Base-by-base conservation (phyloP, 92 coral and sea anemone genomes). In the Heliopora coerulea region DNA sequence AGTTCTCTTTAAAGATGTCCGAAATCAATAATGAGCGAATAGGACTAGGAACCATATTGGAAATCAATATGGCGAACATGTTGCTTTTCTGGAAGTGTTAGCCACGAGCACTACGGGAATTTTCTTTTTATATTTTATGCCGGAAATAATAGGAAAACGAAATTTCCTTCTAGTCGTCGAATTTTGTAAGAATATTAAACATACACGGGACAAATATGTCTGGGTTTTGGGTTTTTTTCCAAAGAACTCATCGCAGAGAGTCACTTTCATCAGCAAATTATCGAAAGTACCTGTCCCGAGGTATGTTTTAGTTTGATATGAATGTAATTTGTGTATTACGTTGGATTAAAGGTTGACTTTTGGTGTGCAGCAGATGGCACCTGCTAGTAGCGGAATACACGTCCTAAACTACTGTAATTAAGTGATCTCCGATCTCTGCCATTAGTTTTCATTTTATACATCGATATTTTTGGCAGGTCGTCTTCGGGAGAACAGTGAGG, bases 21-120 rank as follows among this genome's bases (percentile, higher is more conserved):
- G 42, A 37, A 37, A 4, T 5, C 42, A 37, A 4, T 37, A 1
- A 13, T 0, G 15, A 64, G 29, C 13, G 20, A 27, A 37, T 50
- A 23, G 23, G 50, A 50, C 13, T 49, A 17, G 11, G 50, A 2
- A 33, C 23, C 12, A 30, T 17, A 10, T 24, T 26, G 1, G n/a
- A 41, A 66, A 23, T 66, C 73, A 66, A 66, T 27, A 66, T 66
- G 73, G 73, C 73, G 52, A 46, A 7, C 15, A n/a, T n/a, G n/a
- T n/a, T n/a, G n/a, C n/a, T n/a, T n/a, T n/a, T n/a, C n/a, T n/a
- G n/a, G n/a, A n/a, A n/a, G n/a, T n/a, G n/a, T n/a, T n/a, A n/a
- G n/a, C n/a, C n/a, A n/a, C n/a, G n/a, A n/a, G n/a, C 42, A 46
- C 52, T 6, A 46, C n/a, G 52, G 7, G n/a, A 37, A 37, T 6